Evolutionary conservation across 2,888 invertebrate species (phyloP), one percentile per base, ranked within the genome.

Genomic region (Andrena bucephala): DNA sequence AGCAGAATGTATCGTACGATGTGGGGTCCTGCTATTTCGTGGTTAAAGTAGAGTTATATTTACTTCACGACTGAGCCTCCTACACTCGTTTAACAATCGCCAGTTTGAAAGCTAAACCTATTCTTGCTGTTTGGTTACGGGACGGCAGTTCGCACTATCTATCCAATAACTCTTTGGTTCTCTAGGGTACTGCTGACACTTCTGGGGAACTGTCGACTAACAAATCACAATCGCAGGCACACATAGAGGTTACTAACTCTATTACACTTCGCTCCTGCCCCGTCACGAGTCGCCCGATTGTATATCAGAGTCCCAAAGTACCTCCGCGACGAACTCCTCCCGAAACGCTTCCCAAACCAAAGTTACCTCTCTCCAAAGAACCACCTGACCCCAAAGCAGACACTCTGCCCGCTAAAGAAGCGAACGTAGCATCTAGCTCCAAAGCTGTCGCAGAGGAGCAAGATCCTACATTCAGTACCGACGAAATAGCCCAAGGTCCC

Each of bases 141-240:
- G 89, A 76, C 54, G 63, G 48, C 62, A 36, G 65, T 24, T 48
- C 71, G 70, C 84, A 70, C 59, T 76, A 83, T 83, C 80, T 80
- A 77, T 78, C 81, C 83, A 83, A 84, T 85, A 86, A 84, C 85
- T 90, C 85, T 91, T 88, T 91, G 90, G 87, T 92, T 93, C 91
- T 92, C 86, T 92, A 94, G 94, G 94, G 90, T 90, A 93, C 93
- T 90, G 94, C 93, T 92, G 94, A 92, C 78, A 90, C 89, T 91
- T 90, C 92, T 91, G 93, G 92, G 90, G 90, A 90, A 90, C 89
- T 90, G 89, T 89, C 92, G 85, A 91, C 90, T 92, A 93, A 91
- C 88, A 92, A 92, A 91, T 86, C 87, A 81, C 89, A 89, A 85
- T 80, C 89, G 84, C 87, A 90, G 77, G 82, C 87, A 86, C 87